Percentiles rank a stretch among this genome's conserved stretches.
These are phyloP conservation scores for Prolemur simus DNA, from an alignment of 2,113 vertebrate genomes.

Conservation along the genomic window DNA sequence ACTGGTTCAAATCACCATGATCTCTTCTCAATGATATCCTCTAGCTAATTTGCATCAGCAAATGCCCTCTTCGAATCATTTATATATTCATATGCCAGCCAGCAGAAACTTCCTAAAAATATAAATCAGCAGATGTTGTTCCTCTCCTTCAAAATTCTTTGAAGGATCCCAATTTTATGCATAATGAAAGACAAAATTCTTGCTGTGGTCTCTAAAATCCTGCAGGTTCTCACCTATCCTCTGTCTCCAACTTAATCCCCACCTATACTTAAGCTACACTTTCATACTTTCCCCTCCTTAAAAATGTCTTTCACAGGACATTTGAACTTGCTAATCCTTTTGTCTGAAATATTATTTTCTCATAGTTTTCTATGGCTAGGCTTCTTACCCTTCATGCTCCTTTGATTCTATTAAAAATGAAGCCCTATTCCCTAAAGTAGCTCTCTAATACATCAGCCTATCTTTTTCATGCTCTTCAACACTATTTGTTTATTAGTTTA, in stretches of 20 bases:
- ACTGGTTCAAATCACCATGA: neutral
- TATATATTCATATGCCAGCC: neutral
- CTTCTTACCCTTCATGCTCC: neutral
- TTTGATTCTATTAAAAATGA: neutral
- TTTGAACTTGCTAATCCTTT: neutral
- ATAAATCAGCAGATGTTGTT: neutral
- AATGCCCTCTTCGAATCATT: neutral
- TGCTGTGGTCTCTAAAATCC: neutral
- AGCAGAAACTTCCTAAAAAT: neutral
- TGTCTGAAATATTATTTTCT: neutral
- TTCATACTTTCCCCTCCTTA: neutral
- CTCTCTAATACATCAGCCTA: neutral
- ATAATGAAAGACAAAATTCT: neutral
- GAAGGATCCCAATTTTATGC: neutral
- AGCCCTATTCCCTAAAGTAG: neutral
- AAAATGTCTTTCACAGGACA: neutral
- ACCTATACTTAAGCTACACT: neutral
- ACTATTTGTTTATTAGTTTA: neutral
- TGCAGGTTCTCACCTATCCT: rapidly evolving
- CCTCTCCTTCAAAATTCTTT: neutral
- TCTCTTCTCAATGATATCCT: neutral
- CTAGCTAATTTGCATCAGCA: neutral
- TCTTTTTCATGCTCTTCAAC: neutral
- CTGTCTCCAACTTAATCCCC: neutral
- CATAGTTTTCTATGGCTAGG: neutral